Evolutionary conservation across 2,113 vertebrate genomes (phyloP).

Genomic region (Prunella himalayana): DNA sequence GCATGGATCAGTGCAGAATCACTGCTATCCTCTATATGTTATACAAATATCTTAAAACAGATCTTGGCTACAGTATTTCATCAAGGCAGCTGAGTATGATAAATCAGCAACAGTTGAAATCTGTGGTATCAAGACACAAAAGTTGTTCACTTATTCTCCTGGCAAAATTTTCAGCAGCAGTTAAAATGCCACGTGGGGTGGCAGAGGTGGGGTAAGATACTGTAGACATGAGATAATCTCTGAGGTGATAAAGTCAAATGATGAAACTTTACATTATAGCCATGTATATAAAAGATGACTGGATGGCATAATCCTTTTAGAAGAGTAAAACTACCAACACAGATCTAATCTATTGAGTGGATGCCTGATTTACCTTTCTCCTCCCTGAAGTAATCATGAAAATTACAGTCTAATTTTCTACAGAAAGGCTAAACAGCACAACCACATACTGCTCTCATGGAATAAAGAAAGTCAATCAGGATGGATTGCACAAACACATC

Average conservation of each 20-base stretch:
- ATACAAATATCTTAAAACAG: not conserved
- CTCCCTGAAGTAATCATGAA: not conserved
- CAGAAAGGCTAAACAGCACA: not conserved
- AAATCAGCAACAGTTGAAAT: not conserved
- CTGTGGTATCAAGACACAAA: not conserved
- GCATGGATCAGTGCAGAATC: not conserved
- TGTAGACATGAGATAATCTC: not conserved
- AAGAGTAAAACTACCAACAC: not conserved
- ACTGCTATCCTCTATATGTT: not conserved
- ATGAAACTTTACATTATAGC: not conserved
- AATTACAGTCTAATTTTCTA: not conserved
- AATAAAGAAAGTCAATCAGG: not conserved
- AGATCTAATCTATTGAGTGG: not conserved
- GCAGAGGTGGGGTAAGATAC: not conserved
- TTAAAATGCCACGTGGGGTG: not conserved
- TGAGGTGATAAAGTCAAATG: not conserved
- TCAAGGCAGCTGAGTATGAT: not conserved
- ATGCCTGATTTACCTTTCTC: not conserved
- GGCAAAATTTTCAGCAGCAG: not conserved
- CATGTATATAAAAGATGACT: not conserved
- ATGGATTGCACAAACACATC: not conserved
- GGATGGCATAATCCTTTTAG: not conserved
- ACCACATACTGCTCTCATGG: not conserved
- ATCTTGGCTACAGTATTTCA: not conserved
- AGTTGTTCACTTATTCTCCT: not conserved